Conservation (phyloP, 2,113 vertebrate genomes). For the Actinemys pallida region DNA sequence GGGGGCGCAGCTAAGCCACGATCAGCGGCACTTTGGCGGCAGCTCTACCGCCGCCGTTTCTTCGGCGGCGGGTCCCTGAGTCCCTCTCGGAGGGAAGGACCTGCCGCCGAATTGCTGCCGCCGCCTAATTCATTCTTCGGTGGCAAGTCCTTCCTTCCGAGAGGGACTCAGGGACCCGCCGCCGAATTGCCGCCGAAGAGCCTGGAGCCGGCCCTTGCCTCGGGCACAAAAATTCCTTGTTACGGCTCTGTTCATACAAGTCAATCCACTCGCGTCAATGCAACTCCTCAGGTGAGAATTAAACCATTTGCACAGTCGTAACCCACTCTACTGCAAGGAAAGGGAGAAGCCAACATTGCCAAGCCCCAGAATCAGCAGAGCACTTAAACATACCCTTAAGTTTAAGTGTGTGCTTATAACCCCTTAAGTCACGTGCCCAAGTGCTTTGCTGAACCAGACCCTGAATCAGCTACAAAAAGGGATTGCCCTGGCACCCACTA, state of each 20-base stretch:
- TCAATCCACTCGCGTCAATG: neutral
- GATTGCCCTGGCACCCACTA: neutral
- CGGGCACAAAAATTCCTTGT: too few species aligned
- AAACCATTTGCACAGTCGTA: neutral
- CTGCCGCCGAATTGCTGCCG: too few species aligned
- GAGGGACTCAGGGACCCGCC: too few species aligned
- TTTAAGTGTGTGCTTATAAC: neutral
- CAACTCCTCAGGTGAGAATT: neutral
- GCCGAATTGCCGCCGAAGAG: too few species aligned
- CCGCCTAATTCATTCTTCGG: too few species aligned
- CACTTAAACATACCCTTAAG: neutral
- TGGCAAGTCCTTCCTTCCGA: too few species aligned
- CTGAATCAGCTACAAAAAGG: neutral
- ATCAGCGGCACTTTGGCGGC: too few species aligned
- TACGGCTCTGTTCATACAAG: neutral
- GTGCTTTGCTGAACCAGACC: rapidly evolving
- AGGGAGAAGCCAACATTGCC: neutral
- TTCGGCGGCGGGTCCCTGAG: too few species aligned
- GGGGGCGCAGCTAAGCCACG: too few species aligned
- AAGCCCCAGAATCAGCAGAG: neutral
- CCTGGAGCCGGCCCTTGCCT: too few species aligned
- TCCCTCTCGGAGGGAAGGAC: too few species aligned
- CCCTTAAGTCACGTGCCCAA: neutral
- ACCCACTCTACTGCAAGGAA: neutral
- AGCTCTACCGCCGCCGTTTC: too few species aligned